phyloP scores from a whole-genome alignment of 2,797 vertebrate genomes.

The Acanthornis magna region DNA sequence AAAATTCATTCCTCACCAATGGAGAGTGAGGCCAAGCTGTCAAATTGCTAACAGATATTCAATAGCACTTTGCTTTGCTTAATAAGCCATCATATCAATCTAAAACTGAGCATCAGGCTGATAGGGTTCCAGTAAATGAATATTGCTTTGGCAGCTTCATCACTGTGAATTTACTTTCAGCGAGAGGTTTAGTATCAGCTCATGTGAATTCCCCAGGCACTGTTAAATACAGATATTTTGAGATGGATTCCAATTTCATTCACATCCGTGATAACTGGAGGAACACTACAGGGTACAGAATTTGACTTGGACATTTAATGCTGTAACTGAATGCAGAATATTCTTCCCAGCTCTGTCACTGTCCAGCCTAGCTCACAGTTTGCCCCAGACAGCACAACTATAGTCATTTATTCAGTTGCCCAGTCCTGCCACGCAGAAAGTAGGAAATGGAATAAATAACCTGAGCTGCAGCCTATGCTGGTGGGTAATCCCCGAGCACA shows the following conservation, averaged over 20 bases:
- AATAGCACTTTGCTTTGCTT: constrained; percentile 51
- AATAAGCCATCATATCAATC: constrained; percentile 57
- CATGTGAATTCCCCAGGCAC: background rate
- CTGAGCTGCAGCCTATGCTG: background rate
- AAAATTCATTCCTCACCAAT: constrained; percentile 27
- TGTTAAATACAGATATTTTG: constrained; percentile 22
- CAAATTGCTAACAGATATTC: constrained; percentile 46
- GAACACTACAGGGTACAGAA: background rate
- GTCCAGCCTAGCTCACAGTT: background rate
- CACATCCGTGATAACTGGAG: background rate
- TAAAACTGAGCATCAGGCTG: constrained; percentile 34
- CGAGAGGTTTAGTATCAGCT: constrained; percentile 32
- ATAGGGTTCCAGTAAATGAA: constrained; percentile 50
- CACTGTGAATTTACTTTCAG: constrained; percentile 11
- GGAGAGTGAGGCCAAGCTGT: background rate
- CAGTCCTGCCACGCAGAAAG: background rate
- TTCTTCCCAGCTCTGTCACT: background rate
- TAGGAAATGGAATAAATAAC: background rate
- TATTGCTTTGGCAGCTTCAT: constrained; percentile 43
- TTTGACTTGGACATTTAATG: background rate
- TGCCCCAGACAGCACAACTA: background rate
- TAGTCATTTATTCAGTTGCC: background rate
- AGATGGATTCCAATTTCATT: constrained; percentile 38
- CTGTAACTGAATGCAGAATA: background rate
- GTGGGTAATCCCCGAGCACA: background rate